Percentiles rank a stretch among this genome's conserved stretches.
These are phyloP conservation scores for Cephonodes hylas DNA, from an alignment of 2,888 invertebrate species.

Conservation along the genomic window DNA sequence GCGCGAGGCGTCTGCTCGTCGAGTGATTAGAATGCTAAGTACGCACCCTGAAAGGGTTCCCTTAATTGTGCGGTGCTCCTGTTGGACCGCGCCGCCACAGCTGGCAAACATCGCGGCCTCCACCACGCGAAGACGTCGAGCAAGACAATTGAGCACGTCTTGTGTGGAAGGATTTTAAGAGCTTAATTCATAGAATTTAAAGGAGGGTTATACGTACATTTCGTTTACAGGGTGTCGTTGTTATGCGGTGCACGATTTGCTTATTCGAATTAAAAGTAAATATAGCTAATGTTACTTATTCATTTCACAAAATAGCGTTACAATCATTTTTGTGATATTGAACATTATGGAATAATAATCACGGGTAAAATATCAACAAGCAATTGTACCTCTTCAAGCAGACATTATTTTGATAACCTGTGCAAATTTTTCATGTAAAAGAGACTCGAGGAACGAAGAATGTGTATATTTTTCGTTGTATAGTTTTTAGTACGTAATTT, in stretches of 20 bases:
- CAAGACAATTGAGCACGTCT: constrained; percentile 16
- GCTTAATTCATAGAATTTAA: constrained; percentile 9
- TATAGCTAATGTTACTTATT: too few relatives aligned
- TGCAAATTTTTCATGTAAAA: too few relatives aligned
- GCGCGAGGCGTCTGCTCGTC: constrained; percentile 56
- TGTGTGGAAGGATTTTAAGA: constrained; percentile 11
- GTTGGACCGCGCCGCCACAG: constrained; percentile 46
- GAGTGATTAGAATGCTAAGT: constrained; percentile 76
- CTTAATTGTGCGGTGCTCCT: constrained; percentile 66
- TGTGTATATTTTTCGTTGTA: background rate
- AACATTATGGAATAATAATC: too few relatives aligned
- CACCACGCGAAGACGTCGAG: constrained; percentile 24
- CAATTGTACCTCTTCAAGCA: too few relatives aligned
- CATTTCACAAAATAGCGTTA: too few relatives aligned
- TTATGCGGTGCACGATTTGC: background rate
- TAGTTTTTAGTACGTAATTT: background rate
- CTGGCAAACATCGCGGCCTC: constrained; percentile 35
- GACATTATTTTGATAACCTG: too few relatives aligned
- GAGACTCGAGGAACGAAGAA: too few relatives aligned
- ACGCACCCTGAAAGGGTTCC: constrained; percentile 63
- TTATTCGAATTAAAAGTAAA: background rate
- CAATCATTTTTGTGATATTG: too few relatives aligned
- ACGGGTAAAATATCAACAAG: too few relatives aligned
- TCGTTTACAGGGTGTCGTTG: background rate
- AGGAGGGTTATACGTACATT: constrained; percentile 2